A percentile compares a stretch with the other conserved stretches of the same genome.
Conservation (phyloP, 2,888 invertebrate species). For the Augiades crinisus region DNA sequence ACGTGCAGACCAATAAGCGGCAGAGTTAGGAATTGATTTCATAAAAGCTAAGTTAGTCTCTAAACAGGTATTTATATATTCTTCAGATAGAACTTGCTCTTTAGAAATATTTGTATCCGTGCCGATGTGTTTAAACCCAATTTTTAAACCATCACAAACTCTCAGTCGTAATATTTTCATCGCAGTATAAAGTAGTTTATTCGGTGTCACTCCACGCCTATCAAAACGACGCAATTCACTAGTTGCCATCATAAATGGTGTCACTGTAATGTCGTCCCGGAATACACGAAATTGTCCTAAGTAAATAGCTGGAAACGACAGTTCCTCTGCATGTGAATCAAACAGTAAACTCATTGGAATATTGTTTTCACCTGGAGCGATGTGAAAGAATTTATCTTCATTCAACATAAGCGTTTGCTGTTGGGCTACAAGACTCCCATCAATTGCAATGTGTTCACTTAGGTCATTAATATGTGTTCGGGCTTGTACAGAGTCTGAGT, state of each 20-base stretch:
- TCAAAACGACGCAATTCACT: slow-evolving; percentile 44
- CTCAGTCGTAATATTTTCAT: slow-evolving; percentile 41
- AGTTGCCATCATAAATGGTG: slow-evolving; percentile 40
- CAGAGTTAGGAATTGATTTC: slow-evolving; percentile 48
- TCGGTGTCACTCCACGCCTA: slow-evolving; percentile 42
- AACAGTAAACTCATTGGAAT: slow-evolving; percentile 28
- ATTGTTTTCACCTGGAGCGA: slow-evolving; percentile 35
- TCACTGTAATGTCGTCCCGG: slow-evolving; percentile 31
- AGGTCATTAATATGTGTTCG: background rate
- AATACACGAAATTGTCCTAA: slow-evolving; percentile 39
- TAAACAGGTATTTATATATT: slow-evolving; percentile 34
- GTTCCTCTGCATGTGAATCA: slow-evolving; percentile 26
- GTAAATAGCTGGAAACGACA: slow-evolving; percentile 38
- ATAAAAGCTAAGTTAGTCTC: slow-evolving; percentile 43
- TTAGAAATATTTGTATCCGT: slow-evolving; percentile 22
- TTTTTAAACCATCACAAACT: slow-evolving; percentile 13
- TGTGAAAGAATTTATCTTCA: slow-evolving; percentile 18
- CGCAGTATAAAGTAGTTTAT: slow-evolving; percentile 43
- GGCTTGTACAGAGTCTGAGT: background rate
- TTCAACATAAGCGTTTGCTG: slow-evolving; percentile 30
- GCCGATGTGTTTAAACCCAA: slow-evolving; percentile 27
- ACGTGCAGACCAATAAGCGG: slow-evolving; percentile 46
- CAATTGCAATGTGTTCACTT: slow-evolving; percentile 34
- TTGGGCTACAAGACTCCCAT: slow-evolving; percentile 34
- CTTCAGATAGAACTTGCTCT: slow-evolving; percentile 33